These are phyloP conservation scores for Hofmannophila pseudospretella DNA, from an alignment of 2,888 invertebrate species.

Conservation along the genomic window DNA sequence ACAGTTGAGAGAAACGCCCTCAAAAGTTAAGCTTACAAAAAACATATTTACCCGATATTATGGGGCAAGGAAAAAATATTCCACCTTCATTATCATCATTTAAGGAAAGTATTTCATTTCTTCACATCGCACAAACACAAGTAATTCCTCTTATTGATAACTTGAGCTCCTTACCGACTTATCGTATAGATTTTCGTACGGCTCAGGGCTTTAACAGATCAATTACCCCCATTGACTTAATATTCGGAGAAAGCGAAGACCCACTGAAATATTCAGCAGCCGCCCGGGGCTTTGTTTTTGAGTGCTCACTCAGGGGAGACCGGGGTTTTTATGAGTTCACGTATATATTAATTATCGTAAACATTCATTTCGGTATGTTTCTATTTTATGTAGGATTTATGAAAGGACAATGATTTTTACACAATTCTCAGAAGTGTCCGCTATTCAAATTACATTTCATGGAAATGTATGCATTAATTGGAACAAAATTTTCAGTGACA, in stretches of 20 bases:
- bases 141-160: constrained; percentile 9
- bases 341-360: constrained; percentile 69
- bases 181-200: constrained; percentile 45
- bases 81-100: too few species aligned
- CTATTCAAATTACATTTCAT: too few species aligned
- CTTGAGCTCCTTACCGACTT: constrained; percentile 45
- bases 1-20: too few species aligned
- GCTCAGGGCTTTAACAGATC: constrained; percentile 56
- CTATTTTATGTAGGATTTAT: too few species aligned
- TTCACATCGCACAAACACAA: neutral
- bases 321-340: constrained; percentile 63
- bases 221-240: constrained; percentile 77
- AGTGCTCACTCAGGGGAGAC: constrained; percentile 56
- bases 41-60: too few species aligned
- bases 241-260: constrained; percentile 70
- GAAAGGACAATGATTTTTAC: too few species aligned
- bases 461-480: too few species aligned
- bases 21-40: too few species aligned
- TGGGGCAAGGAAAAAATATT: too few species aligned
- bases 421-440: too few species aligned
- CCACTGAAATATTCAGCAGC: constrained; percentile 72
- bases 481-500: too few species aligned
- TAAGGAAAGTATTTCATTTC: too few species aligned
- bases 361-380: constrained; percentile 22
- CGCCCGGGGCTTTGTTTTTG: constrained; percentile 65